Evolutionary conservation across 2,888 invertebrate genomes (phyloP).

Genomic region (Microctonus hyperodae): DNA sequence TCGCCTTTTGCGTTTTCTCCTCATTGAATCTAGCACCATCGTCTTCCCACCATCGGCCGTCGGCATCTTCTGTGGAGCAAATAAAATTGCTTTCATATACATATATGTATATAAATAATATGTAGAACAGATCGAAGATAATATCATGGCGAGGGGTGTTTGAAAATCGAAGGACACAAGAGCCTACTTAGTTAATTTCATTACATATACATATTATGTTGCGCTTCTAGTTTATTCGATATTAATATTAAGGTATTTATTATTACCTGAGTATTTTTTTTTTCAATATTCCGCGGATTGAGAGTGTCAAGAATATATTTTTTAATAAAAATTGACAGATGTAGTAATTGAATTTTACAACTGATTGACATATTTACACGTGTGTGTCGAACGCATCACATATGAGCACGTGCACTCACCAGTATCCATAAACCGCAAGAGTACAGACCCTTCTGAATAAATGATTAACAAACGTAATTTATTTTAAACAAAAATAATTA

Average conservation of each 20-base stretch:
- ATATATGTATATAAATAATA: constrained; percentile 8
- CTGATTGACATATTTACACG: constrained; percentile 14
- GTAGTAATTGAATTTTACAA: background rate
- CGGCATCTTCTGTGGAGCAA: constrained; percentile 19
- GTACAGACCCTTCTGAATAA: constrained; percentile 14
- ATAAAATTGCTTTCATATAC: background rate
- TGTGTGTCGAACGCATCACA: constrained; percentile 14
- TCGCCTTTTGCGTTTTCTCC: constrained; percentile 27
- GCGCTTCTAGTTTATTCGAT: background rate
- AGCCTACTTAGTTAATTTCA: constrained; percentile 25
- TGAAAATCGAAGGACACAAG: constrained; percentile 26
- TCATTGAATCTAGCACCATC: constrained; percentile 1
- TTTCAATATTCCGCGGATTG: background rate
- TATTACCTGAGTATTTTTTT: background rate
- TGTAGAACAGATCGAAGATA: constrained; percentile 4
- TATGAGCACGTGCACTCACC: constrained; percentile 15
- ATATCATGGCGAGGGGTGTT: constrained; percentile 1
- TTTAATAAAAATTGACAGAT: background rate
- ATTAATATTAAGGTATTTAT: background rate
- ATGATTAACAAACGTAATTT: background rate
- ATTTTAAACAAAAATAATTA: background rate
- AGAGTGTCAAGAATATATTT: background rate
- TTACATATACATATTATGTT: constrained; percentile 26
- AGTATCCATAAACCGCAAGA: background rate
- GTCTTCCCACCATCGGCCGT: constrained; percentile 10